Evolutionary conservation across 2,888 invertebrate species (phyloP).

Genomic region (Tenthredo amoena): DNA sequence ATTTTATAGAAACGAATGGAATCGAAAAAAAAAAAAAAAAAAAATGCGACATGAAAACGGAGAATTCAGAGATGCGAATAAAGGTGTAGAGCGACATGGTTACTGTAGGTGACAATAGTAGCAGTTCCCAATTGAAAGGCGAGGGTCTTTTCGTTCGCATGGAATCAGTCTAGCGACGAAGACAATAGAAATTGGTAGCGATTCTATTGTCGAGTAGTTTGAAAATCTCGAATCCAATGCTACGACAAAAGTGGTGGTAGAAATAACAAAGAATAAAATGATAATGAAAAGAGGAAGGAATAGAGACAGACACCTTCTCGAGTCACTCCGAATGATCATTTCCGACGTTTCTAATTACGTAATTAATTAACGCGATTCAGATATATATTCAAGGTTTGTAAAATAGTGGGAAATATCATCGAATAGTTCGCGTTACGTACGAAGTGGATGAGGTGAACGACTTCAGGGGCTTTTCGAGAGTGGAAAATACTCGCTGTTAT

Average conservation of each 20-base stretch:
- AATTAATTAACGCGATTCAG: background rate
- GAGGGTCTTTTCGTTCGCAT: background rate
- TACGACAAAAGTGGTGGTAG: background rate
- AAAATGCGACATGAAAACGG: background rate
- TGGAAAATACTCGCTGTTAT: background rate
- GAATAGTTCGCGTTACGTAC: background rate
- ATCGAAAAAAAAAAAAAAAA: background rate
- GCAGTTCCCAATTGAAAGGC: slow-evolving; percentile 1
- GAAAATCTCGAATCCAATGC: background rate
- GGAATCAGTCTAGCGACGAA: background rate
- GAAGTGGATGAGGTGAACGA: background rate
- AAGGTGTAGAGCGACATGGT: background rate
- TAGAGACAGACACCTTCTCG: background rate
- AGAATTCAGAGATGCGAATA: slow-evolving; percentile 1
- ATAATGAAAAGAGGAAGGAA: background rate
- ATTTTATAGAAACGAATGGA: background rate
- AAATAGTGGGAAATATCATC: background rate
- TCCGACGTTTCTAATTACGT: background rate
- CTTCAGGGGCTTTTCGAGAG: background rate
- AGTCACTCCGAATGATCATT: background rate
- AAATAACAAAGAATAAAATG: background rate
- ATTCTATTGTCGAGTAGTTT: slow-evolving; percentile 10
- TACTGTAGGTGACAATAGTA: slow-evolving; percentile 7
- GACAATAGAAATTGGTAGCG: slow-evolving; percentile 13
- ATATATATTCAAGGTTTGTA: background rate